Evolutionary conservation across 2,888 invertebrate genomes (phyloP).

Genomic region (Hedya salicella): DNA sequence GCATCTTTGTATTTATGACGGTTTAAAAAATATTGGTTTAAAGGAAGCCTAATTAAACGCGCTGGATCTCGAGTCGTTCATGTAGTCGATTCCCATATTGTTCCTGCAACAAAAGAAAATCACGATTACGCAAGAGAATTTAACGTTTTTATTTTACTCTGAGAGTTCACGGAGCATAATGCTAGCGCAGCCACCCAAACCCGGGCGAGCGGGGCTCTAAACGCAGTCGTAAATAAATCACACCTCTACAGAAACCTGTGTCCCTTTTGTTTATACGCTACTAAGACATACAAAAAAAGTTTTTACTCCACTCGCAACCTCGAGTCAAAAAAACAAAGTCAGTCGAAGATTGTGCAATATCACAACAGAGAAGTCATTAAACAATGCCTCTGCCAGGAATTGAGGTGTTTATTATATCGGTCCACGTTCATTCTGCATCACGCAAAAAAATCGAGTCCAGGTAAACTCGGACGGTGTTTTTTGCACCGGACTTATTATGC

Average conservation of each 20-base stretch:
- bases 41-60: conserved; percentile 56
- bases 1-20: conserved; percentile 77
- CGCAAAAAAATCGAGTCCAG: conserved; percentile 76
- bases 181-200: conserved; percentile 73
- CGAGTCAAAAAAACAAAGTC: conserved; percentile 69
- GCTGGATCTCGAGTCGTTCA: conserved; percentile 57
- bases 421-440: conserved; percentile 71
- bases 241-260: conserved; percentile 77
- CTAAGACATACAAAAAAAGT: conserved; percentile 77
- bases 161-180: conserved; percentile 54
- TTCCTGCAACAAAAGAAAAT: conserved; percentile 79
- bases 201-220: conserved; percentile 75
- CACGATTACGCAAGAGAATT: conserved; percentile 52
- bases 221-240: conserved; percentile 83
- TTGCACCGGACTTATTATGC: conserved; percentile 81
- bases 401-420: conserved; percentile 84
- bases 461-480: conserved; percentile 75
- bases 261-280: conserved; percentile 83
- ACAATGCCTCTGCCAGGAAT: conserved; percentile 82
- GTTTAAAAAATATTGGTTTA: conserved; percentile 61
- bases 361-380: conserved; percentile 83
- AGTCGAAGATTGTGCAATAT: conserved; percentile 81
- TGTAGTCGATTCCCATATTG: conserved; percentile 70
- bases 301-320: conserved; percentile 76
- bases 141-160: conserved; percentile 23